A percentile compares a stretch with the other conserved stretches of the same genome.
Evolutionary conservation across 2,797 vertebrate genomes (phyloP).

Genomic region (Botia kubotai): DNA sequence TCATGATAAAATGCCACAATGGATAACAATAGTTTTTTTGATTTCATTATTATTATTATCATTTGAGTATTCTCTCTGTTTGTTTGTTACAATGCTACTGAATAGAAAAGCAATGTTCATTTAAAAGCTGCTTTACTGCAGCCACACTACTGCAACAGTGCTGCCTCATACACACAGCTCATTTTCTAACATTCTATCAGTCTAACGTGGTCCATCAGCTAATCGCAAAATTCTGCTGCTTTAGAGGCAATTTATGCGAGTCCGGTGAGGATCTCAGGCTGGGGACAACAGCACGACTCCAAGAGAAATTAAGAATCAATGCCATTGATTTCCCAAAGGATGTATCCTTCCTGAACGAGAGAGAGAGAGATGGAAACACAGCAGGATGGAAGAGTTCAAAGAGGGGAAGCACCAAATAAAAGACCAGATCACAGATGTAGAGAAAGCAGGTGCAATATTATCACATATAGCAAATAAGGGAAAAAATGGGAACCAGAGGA

Average conservation of each 20-base stretch:
- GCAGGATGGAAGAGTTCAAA: constrained; percentile 8
- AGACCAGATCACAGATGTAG: not conserved
- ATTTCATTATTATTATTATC: too few species aligned
- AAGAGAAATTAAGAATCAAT: constrained; percentile 74
- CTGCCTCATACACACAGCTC: not conserved
- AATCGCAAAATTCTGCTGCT: constrained; percentile 32
- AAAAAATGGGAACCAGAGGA: not conserved
- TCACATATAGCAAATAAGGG: not conserved
- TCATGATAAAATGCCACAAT: too few species aligned
- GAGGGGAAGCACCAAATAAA: not conserved
- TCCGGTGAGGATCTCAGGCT: constrained; percentile 2
- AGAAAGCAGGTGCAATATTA: constrained; percentile 6
- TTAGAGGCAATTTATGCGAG: constrained; percentile 35
- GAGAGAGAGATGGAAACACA: constrained; percentile 14
- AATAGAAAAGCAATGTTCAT: too few species aligned
- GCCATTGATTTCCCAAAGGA: constrained; percentile 70
- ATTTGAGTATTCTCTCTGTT: too few species aligned
- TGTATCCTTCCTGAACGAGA: constrained; percentile 52
- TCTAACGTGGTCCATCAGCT: constrained; percentile 10
- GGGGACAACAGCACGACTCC: constrained; percentile 26
- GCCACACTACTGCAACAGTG: not conserved
- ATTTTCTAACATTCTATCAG: constrained; percentile 12
- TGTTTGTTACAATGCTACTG: too few species aligned
- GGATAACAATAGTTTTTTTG: too few species aligned
- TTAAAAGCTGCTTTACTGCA: too few species aligned